A percentile compares a stretch with the other conserved stretches of the same genome.
Conservation (phyloP, 1,140 invertebrate genomes). For the Centruroides sculpturatus region DNA sequence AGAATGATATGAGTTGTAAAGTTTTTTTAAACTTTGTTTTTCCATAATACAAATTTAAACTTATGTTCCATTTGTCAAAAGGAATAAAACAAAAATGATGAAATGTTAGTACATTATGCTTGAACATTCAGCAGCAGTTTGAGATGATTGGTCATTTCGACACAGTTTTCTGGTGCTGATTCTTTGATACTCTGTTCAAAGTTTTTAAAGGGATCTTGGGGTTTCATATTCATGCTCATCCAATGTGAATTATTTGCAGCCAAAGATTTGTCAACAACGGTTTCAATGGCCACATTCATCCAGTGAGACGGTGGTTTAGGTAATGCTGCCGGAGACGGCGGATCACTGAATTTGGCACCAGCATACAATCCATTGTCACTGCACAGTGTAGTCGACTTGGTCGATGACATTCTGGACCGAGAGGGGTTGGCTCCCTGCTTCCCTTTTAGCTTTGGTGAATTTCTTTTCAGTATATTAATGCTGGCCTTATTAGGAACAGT, state of each 20-base stretch:
- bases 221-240: neutral
- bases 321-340: constrained; percentile 40
- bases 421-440: neutral
- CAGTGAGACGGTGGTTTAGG: constrained; percentile 44
- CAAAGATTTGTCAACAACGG: neutral
- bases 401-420: neutral
- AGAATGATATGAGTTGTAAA: too few species aligned
- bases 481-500: too few species aligned
- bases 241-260: neutral
- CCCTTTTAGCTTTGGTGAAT: too few species aligned
- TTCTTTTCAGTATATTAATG: too few species aligned
- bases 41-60: too few species aligned
- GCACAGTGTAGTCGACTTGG: neutral
- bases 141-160: constrained; percentile 34
- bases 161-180: constrained; percentile 6
- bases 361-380: constrained; percentile 38
- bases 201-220: neutral
- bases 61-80: too few species aligned
- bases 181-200: neutral
- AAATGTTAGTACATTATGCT: constrained; percentile 23
- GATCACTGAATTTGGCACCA: constrained; percentile 44
- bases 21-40: too few species aligned
- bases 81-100: too few species aligned
- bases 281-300: constrained; percentile 21
- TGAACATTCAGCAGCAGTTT: constrained; percentile 42